Evolutionary conservation across 2,888 invertebrate species (phyloP), one percentile per base, ranked within the genome.

Genomic region (Coelopa pilipes): DNA sequence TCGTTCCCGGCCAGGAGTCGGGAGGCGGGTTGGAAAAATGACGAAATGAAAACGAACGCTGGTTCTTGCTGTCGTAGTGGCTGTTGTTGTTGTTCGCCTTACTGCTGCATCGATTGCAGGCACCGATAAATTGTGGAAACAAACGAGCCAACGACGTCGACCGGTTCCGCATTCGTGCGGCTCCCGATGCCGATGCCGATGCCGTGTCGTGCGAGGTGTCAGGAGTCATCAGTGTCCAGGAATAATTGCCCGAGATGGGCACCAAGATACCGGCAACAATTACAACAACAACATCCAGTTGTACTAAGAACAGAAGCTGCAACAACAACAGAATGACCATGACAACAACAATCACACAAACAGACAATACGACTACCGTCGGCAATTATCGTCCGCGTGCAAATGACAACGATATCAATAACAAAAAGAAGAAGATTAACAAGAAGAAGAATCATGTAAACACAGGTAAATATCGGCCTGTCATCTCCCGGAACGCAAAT

Each of bases 281-380:
- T 34, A 62, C 12, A 62, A 62, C 62, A 62, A 62, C 24, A 62
- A 62, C 62, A 62, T 1, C 24, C 59, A 59, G 4, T 19, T 0
- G 4, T 12, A 59, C 4, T 59, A n/a, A 59, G 0, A 59, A 13
- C 59, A 59, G 4, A 3, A 59, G 19, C n/a, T 19, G 19, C 0
- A 59, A 59, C 4, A 59, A 12, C 5, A 59, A 12, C 12, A 19
- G 4, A 53, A 53, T n/a, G 10, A 53, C 13, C 13, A 53, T 5
- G 10, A 53, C n/a, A 53, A 53, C 13, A 53, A 53, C 13, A 53
- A 53, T n/a, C 3, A 15, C n/a, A 53, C 3, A 2, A 53, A 53
- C n/a, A 53, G 2, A 53, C 34, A 34, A 34, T 7, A 34, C 34
- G 7, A 34, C n/a, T n/a, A 34, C 34, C 7, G 34, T 34, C 34